Evolutionary conservation across 2,113 vertebrate species (phyloP), one percentile per base, ranked within the genome.

Genomic region (Turnix velox): DNA sequence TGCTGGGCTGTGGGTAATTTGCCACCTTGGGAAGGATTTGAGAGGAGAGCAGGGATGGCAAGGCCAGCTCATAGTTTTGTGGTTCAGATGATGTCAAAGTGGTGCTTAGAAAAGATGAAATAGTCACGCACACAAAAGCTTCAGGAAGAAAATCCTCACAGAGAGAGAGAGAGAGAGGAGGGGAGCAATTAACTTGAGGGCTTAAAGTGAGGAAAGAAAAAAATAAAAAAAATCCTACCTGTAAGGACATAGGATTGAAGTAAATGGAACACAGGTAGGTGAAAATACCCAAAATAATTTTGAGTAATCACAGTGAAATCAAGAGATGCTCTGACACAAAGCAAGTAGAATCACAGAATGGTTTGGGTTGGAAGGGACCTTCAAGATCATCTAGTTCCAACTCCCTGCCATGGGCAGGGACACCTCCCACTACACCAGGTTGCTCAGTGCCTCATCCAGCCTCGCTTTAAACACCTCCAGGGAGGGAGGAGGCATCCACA

Each of bases 151-250:
- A 92, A 94, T 95, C 95, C 87, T 94, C 30, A 1, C 45, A 43
- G 61, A 88, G 51, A 87, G 66, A 76, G 65, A 22, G 35, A 1
- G 42, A 43, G 61, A 88, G 51, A 87, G 66, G 72, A 61, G 19
- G 35, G 84, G 59, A 89, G 91, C 94, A 92, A 94, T 95, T 96
- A 96, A 93, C 89, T 93, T 87, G 51, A 69, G 87, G 95, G 93
- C 88, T 92, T 94, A 93, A 92, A 92, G 87, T 17, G 79, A 92
- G 88, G 69, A 67, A 68, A 87, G 35, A 23, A 33, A 28, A 65
- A 39, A 84, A 28, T 55, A 39, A 84, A 74, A 73, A 40, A 46
- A 9, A 52, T 33, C 28, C 0, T 63, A 61, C 61, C 69, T 87
- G 54, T 92, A 88, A 92, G 69, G 92, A 82, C 54, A 61, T 80